These are phyloP conservation scores for Ondatra zibethicus DNA, from an alignment of 2,113 vertebrate species.

Conservation along the genomic window DNA sequence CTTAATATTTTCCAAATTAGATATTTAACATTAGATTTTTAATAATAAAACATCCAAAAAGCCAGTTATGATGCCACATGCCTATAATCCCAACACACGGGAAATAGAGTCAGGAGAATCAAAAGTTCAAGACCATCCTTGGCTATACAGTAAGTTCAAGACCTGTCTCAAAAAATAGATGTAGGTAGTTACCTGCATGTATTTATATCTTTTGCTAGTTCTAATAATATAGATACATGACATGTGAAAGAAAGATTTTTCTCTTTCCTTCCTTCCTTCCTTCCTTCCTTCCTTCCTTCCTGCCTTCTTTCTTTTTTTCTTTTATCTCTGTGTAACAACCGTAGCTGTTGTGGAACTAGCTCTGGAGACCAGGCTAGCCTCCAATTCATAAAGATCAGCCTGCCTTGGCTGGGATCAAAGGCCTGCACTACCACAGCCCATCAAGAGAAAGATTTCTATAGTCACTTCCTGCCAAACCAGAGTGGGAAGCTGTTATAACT, in stretches of 20 bases:
- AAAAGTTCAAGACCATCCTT: background rate
- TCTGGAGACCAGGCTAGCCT: too few relatives aligned
- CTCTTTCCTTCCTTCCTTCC: too few relatives aligned
- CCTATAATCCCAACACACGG: background rate
- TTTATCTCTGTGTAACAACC: too few relatives aligned
- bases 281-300: too few relatives aligned
- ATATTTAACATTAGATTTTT: constrained; percentile 20
- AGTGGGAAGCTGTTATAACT: background rate
- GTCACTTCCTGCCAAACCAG: background rate
- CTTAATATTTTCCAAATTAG: background rate
- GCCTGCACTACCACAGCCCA: too few relatives aligned
- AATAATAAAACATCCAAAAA: background rate
- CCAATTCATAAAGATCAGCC: too few relatives aligned
- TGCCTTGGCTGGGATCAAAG: too few relatives aligned
- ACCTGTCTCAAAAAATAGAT: background rate
- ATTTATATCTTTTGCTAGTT: background rate
- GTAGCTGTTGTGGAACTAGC: too few relatives aligned
- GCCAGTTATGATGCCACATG: background rate
- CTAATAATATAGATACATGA: background rate
- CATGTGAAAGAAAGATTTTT: background rate
- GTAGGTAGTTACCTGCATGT: background rate
- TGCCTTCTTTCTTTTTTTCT: too few relatives aligned
- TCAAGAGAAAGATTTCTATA: constrained; percentile 1
- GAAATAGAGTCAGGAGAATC: background rate
- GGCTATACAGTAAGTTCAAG: background rate